A percentile compares a stretch with the other conserved stretches of the same genome.
phyloP scores from a whole-genome alignment of 2,113 vertebrate genomes.

The Phoxinus phoxinus region DNA sequence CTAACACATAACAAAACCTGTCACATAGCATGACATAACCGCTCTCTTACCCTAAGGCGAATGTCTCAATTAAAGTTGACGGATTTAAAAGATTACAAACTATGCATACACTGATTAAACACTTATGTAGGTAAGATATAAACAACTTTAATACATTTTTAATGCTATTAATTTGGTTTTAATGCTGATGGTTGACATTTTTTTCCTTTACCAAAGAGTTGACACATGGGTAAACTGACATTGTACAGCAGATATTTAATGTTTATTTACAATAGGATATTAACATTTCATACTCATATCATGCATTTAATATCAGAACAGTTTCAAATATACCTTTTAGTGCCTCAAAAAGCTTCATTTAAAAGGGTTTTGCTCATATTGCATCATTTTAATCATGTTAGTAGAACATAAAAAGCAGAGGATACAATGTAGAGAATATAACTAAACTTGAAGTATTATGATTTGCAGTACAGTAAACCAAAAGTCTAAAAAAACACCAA shows the following conservation, averaged over 20 bases:
- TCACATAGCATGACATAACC: background rate
- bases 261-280: constrained; percentile 32
- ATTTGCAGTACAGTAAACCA: constrained; percentile 12
- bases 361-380: constrained; percentile 62
- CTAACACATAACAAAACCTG: background rate
- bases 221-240: background rate
- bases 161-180: background rate
- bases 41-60: background rate
- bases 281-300: constrained; percentile 19
- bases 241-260: constrained; percentile 18
- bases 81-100: background rate
- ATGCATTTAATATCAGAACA: constrained; percentile 24
- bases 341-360: constrained; percentile 52
- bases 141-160: background rate
- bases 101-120: background rate
- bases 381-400: constrained; percentile 67
- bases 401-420: constrained; percentile 74
- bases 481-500: background rate
- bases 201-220: background rate
- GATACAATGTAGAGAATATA: constrained; percentile 51
- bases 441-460: constrained; percentile 1
- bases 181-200: background rate
- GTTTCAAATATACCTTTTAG: constrained; percentile 46
- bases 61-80: background rate
- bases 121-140: background rate